Conservation (phyloP, 2,113 vertebrate genomes). For the Megaleporinus macrocephalus region DNA sequence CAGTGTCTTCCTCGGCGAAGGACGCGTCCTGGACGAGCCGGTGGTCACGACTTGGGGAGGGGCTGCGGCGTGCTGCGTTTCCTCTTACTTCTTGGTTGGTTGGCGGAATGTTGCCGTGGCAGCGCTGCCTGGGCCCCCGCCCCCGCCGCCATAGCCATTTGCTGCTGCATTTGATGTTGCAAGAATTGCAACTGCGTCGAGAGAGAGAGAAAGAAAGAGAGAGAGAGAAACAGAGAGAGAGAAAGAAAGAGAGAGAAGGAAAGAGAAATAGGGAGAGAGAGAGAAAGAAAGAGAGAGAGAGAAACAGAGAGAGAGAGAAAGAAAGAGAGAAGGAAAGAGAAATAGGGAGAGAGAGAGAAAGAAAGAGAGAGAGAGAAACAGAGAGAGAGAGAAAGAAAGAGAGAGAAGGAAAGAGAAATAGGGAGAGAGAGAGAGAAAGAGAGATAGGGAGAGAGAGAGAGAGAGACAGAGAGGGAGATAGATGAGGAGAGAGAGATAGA, state of each 20-base stretch:
- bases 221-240: conserved; percentile 38
- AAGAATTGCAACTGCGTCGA: conserved; percentile 92
- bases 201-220: too few relatives aligned
- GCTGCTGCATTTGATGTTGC: conserved; percentile 94
- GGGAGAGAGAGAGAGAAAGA: conserved; percentile 47
- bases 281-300: conserved; percentile 42
- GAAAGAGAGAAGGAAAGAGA: conserved; percentile 45
- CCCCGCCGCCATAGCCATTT: conserved; percentile 88
- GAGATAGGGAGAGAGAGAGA: conserved; percentile 38
- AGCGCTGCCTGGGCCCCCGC: conserved; percentile 80
- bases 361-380: conserved; percentile 48
- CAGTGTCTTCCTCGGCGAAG: conserved; percentile 66
- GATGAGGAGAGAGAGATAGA: conserved; percentile 53
- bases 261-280: conserved; percentile 54
- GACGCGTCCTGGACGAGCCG: conserved; percentile 21
- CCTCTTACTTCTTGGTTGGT: conserved; percentile 95
- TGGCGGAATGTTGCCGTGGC: conserved; percentile 88
- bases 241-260: conserved; percentile 44
- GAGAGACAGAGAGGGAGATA: conserved; percentile 43
- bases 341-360: conserved; percentile 50
- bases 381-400: conserved; percentile 51
- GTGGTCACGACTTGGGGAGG: conserved; percentile 78
- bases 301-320: conserved; percentile 44
- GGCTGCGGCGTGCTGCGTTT: conserved; percentile 83
- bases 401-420: too few relatives aligned